Evolutionary conservation across 1,140 invertebrate species (phyloP), one percentile per base, ranked within the genome.

Genomic region (Tetramorium simillimum): DNA sequence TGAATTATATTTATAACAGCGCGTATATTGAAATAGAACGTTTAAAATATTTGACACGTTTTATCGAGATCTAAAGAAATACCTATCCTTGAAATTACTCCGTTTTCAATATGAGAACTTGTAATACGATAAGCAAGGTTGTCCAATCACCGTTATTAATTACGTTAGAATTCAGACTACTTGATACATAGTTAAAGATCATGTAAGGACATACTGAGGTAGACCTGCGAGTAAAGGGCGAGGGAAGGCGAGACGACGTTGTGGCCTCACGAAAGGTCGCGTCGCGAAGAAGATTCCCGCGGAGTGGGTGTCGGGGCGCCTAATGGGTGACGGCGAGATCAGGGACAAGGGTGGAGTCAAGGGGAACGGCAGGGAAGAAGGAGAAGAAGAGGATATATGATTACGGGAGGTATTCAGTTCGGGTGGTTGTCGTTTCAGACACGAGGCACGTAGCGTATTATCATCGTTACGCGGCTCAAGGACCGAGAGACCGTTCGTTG

Each of bases 381-480:
- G 56, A 62, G 49, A 51, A 85, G 40, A 56, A 77, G 49, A 86
- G 80, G 62, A 76, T 85, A 82, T 88, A 88, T 86, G 90, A 90
- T 90, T 90, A 90, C 85, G 82, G 88, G 75, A 86, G 86, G 62
- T 92, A 90, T 92, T 90, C 91, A 90, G 91, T 89, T 78, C 88
- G 86, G 70, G 87, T 91, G 78, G 88, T 90, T 86, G 88, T 91
- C 90, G 90, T 92, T 92, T 89, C 81, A 87, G 81, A 92, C 91
- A 92, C 91, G 90, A 91, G 80, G 88, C 91, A 92, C 91, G 91
- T 92, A 92, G 91, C 91, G 80, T 92, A 92, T 92, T 92, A 92
- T 92, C 90, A 90, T 92, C 91, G 91, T 91, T 92, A 91, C 88
- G 90, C 90, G 78, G 73, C 63, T 53, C 73, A 87, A 85, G 80